Evolutionary conservation across 2,113 vertebrate species (phyloP).

Genomic region (Strigops habroptila): DNA sequence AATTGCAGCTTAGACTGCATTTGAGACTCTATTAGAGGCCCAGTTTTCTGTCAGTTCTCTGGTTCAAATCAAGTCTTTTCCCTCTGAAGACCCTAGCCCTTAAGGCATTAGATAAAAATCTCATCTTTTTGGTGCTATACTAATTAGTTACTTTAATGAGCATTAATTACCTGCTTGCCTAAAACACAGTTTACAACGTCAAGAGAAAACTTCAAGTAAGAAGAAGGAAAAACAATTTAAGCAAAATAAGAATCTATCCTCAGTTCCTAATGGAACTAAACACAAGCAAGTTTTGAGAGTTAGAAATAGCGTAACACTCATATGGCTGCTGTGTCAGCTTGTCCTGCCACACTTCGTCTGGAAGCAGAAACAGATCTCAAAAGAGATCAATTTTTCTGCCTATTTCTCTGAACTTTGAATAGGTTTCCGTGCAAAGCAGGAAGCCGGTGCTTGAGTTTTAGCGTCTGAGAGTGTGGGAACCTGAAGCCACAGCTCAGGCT

Average conservation of each 20-base stretch:
- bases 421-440: background rate
- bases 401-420: background rate
- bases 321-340: background rate
- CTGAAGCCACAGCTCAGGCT: background rate
- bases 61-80: background rate
- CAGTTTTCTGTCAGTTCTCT: background rate
- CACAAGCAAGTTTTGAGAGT: background rate
- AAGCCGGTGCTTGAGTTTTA: background rate
- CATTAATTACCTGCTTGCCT: background rate
- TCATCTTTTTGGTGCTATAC: background rate
- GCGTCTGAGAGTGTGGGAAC: background rate
- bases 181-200: background rate
- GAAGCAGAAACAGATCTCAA: background rate
- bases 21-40: background rate
- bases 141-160: slow-evolving; percentile 1
- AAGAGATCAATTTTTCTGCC: background rate
- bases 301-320: background rate
- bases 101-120: slow-evolving; percentile 5
- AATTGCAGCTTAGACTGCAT: background rate
- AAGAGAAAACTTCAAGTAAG: background rate
- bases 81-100: background rate
- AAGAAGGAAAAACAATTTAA: background rate
- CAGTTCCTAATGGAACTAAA: background rate
- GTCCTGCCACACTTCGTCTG: background rate
- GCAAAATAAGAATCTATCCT: background rate